Conservation (phyloP, 2,113 vertebrate genomes). For the Perca fluviatilis region DNA sequence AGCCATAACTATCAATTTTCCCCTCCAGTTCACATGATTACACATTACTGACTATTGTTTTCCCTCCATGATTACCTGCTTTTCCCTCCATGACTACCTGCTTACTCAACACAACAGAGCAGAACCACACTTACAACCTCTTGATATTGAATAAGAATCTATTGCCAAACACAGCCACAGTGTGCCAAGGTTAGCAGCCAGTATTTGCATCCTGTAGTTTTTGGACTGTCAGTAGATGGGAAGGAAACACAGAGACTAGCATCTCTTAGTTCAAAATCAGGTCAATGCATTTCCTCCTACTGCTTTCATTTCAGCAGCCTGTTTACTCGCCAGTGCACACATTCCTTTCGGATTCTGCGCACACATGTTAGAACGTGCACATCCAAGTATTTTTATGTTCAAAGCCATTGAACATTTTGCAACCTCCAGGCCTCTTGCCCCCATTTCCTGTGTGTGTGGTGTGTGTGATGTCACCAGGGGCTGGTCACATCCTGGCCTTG, state of each 20-base stretch:
- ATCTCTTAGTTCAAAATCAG: constrained; percentile 36
- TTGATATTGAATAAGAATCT: constrained; percentile 3
- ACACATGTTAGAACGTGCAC: neutral
- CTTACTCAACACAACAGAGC: constrained; percentile 24
- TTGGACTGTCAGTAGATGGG: constrained; percentile 34
- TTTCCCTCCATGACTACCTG: constrained; percentile 40
- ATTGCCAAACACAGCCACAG: neutral
- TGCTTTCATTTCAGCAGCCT: constrained; percentile 36
- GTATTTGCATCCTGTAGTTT: constrained; percentile 14
- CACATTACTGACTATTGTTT: constrained; percentile 34
- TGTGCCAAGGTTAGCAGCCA: neutral
- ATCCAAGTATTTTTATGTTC: constrained; percentile 20
- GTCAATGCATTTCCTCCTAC: constrained; percentile 45
- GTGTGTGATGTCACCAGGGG: constrained; percentile 47
- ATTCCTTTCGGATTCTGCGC: constrained; percentile 10
- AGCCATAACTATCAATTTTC: constrained; percentile 26
- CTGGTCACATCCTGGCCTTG: constrained; percentile 49
- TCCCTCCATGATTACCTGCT: constrained; percentile 41
- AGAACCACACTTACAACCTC: neutral
- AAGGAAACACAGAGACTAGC: constrained; percentile 39
- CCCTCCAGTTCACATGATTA: constrained; percentile 55
- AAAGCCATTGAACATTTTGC: constrained; percentile 19
- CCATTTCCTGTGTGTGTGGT: constrained; percentile 52
- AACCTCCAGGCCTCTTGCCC: constrained; percentile 20
- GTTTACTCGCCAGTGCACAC: constrained; percentile 3